Evolutionary conservation across 2,888 invertebrate genomes (phyloP).

Genomic region (Melanostoma scalare): DNA sequence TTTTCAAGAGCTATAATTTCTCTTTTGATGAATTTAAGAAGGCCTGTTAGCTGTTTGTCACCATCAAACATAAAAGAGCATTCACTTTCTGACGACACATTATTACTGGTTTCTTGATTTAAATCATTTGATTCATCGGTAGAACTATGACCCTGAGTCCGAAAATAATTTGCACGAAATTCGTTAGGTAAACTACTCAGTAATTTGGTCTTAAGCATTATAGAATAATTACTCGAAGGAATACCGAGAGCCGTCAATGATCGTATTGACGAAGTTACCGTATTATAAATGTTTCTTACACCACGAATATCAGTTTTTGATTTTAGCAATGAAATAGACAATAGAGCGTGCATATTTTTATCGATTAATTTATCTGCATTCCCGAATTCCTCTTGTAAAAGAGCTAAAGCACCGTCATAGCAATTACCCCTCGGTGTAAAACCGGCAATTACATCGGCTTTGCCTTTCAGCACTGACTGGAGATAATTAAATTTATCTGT

Average conservation of each 20-base stretch:
- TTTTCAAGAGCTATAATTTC: too few relatives aligned
- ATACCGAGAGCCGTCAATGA: conserved; percentile 5
- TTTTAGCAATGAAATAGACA: conserved; percentile 21
- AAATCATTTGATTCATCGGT: background rate
- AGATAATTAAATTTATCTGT: conserved; percentile 15
- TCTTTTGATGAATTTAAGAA: too few relatives aligned
- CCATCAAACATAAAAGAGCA: conserved; percentile 3
- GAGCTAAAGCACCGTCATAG: conserved; percentile 17
- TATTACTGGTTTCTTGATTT: background rate
- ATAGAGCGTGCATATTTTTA: conserved; percentile 34
- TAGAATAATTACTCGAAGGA: conserved; percentile 2
- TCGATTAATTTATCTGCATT: conserved; percentile 22
- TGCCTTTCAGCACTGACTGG: background rate
- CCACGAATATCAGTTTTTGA: conserved; percentile 23
- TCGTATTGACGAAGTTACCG: conserved; percentile 8
- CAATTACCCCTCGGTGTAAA: conserved; percentile 23
- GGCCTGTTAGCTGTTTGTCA: conserved; percentile 10
- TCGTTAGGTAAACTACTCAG: background rate
- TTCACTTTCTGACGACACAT: conserved; percentile 11
- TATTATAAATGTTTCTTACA: conserved; percentile 11
- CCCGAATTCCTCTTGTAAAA: conserved; percentile 28
- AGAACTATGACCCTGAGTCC: background rate
- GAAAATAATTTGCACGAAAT: conserved; percentile 15
- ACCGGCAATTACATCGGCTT: conserved; percentile 6
- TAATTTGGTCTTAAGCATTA: conserved; percentile 17